A percentile compares a stretch with the other conserved stretches of the same genome.
phyloP scores from a whole-genome alignment of 2,113 vertebrate genomes.

The Zonotrichia leucophrys region DNA sequence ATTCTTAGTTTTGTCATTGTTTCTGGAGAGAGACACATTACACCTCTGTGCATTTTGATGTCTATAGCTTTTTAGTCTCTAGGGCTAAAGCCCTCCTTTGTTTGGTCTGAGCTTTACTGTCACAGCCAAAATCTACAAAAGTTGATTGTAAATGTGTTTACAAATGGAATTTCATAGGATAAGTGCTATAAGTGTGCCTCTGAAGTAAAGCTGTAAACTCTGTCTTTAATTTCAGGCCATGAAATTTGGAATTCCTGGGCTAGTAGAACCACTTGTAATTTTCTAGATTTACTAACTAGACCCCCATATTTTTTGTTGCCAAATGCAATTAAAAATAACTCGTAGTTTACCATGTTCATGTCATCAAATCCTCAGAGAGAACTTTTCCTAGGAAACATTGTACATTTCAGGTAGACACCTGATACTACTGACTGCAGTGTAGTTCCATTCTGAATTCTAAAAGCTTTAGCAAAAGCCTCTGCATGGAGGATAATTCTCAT shows the following conservation, averaged over 20 bases:
- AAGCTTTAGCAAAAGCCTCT: background rate
- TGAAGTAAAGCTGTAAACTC: background rate
- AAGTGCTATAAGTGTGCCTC: background rate
- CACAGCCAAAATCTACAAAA: background rate
- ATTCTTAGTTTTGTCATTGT: background rate
- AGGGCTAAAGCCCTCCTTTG: background rate
- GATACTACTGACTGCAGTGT: background rate
- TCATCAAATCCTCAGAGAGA: background rate
- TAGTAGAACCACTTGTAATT: background rate
- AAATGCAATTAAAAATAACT: background rate
- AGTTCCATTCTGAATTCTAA: background rate
- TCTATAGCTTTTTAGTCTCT: background rate
- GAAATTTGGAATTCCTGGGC: background rate
- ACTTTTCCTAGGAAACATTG: background rate
- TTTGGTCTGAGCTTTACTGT: background rate
- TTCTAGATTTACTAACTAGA: background rate
- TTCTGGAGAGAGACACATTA: background rate
- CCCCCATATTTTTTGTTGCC: background rate
- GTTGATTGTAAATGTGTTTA: slow-evolving; percentile 36
- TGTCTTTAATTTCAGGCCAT: background rate
- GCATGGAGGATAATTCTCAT: background rate
- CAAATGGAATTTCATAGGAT: background rate
- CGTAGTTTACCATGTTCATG: background rate
- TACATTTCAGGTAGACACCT: background rate
- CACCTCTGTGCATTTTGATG: background rate